These are phyloP conservation scores for Nannospalax galili DNA, from an alignment of 2,113 vertebrate genomes.

Conservation along the genomic window DNA sequence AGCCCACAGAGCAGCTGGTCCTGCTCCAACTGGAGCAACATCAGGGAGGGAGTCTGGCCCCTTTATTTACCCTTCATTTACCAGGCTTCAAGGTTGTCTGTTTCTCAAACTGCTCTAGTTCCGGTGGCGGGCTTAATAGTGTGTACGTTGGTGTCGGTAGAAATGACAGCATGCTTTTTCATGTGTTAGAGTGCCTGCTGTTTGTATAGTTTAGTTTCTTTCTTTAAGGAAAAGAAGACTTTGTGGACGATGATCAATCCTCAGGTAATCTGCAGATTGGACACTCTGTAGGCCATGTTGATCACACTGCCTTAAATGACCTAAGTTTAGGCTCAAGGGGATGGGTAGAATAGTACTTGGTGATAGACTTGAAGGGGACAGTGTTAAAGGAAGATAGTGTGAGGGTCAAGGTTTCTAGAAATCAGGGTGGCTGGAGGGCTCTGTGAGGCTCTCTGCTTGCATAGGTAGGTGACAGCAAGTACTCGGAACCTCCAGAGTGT, in stretches of 20 bases:
- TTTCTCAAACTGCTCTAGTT: not conserved
- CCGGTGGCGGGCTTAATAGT: not conserved
- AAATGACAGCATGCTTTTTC: constrained; percentile 2
- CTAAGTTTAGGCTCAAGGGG: not conserved
- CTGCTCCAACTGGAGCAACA: not conserved
- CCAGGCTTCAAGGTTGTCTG: not conserved
- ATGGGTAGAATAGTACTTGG: not conserved
- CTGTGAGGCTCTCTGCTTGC: not conserved
- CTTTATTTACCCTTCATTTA: not conserved
- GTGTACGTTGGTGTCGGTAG: not conserved
- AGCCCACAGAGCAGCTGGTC: not conserved
- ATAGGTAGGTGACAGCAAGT: not conserved
- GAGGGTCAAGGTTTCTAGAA: not conserved
- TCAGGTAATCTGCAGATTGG: not conserved
- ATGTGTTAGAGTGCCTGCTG: not conserved
- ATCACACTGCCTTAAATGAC: not conserved
- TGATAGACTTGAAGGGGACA: not conserved
- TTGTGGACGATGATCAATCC: not conserved
- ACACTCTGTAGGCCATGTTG: accelerated
- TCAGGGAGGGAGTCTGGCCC: not conserved
- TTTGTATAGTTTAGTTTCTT: not conserved
- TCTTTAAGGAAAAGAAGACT: constrained; percentile 64
- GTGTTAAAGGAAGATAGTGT: too few relatives aligned
- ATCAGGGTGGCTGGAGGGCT: not conserved
- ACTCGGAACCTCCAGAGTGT: too few relatives aligned